Evolutionary conservation across 2,113 vertebrate genomes (phyloP), one percentile per base, ranked within the genome.

Genomic region (Albula goreensis): DNA sequence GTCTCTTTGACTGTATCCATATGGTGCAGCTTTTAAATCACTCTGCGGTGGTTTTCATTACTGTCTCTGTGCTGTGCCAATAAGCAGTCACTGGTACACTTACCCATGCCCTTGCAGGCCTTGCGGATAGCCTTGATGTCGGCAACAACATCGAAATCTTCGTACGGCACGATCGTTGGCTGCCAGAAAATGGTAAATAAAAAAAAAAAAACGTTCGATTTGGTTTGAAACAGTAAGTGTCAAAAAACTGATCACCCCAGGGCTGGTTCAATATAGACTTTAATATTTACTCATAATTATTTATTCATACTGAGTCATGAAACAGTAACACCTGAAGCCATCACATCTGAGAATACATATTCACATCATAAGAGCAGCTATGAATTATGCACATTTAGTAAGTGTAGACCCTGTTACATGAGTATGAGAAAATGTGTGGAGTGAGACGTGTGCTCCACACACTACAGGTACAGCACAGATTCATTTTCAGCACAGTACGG

Each of bases 51-150:
- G 22, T 19, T 0, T 66, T 66, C 17, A 66, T 19, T 19, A 22
- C 60, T 15, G 31, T 41, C 31, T 41, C 53, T 56, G 53, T 9
- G 53, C 53, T 56, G 53, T 9, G 60, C 48, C 17, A n/a, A 60
- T 25, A 19, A 25, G 82, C 52, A 78, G 81, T 11, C 13, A 19
- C 8, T n/a, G 48, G 63, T 25, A 0, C 78, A 83, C 94, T 92
- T 79, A 96, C 96, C 96, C 0, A 96, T 74, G 0, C 96, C 96
- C 92, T 96, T 96, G 92, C 96, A 96, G 89, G 95, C 96, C 91
- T 96, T 96, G 15, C 94, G 94, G 84, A 96, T 96, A 51, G 90
- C 95, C 91, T 96, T 96, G 82, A 96, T 94, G 90, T 96, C 96
- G 3, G 94, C 94, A 0, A 94, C 12, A 0, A 94, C 95, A 66